A percentile compares a stretch with the other conserved stretches of the same genome.
These are phyloP conservation scores for Apoda limacodes DNA, from an alignment of 2,888 invertebrate species.

Conservation along the genomic window DNA sequence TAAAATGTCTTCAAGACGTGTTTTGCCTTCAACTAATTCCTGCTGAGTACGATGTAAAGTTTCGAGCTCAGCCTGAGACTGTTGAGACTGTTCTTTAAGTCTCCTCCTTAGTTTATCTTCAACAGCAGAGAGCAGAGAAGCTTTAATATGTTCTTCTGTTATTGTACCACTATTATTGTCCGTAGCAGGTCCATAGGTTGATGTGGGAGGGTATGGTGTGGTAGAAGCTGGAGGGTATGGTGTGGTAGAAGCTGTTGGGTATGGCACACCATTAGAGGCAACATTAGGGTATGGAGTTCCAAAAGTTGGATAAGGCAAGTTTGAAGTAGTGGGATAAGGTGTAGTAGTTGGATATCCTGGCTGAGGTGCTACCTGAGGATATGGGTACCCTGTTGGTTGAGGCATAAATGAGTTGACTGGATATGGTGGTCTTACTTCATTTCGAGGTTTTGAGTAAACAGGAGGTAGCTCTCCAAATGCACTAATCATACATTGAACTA, in stretches of 20 bases:
- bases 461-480: slow-evolving; percentile 97
- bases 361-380: slow-evolving; percentile 36
- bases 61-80: slow-evolving; percentile 91
- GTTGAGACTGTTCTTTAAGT: slow-evolving; percentile 90
- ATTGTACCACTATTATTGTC: slow-evolving; percentile 81
- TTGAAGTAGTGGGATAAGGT: slow-evolving; percentile 53
- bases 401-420: slow-evolving; percentile 61
- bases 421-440: slow-evolving; percentile 70
- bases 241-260: slow-evolving; percentile 21
- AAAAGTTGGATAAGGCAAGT: slow-evolving; percentile 64
- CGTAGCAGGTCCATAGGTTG: slow-evolving; percentile 35
- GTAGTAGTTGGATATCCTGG: slow-evolving; percentile 46
- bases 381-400: slow-evolving; percentile 55
- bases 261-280: slow-evolving; percentile 38
- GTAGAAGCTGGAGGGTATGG: slow-evolving; percentile 38
- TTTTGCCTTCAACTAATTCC: slow-evolving; percentile 87
- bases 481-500: slow-evolving; percentile 91
- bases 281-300: slow-evolving; percentile 49
- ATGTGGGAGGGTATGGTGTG: slow-evolving; percentile 40
- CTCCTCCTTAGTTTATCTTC: slow-evolving; percentile 92
- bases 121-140: slow-evolving; percentile 93
- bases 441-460: slow-evolving; percentile 83
- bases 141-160: slow-evolving; percentile 94
- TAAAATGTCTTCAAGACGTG: slow-evolving; percentile 83
- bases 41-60: slow-evolving; percentile 88